Conservation (phyloP, 2,113 vertebrate genomes). For the Sardina pilchardus region DNA sequence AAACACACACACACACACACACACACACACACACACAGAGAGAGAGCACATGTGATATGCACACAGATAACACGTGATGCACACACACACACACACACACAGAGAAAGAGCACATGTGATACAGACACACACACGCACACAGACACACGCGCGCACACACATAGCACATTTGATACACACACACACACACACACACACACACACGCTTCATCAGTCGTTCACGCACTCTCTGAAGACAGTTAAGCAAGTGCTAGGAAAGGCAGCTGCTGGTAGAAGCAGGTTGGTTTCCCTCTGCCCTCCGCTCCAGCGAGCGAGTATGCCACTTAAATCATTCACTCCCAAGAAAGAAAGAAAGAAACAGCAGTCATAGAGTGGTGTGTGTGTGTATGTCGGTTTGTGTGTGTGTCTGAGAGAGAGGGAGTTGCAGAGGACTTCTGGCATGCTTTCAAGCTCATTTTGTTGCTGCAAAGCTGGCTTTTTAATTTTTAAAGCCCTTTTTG, state of each 20-base stretch:
- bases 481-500: slow-evolving; percentile 11
- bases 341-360: neutral
- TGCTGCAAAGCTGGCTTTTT: neutral
- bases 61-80: too few relatives aligned
- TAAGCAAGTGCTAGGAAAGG: neutral
- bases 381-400: neutral
- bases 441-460: neutral
- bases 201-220: neutral
- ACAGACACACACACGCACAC: neutral
- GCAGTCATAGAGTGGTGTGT: neutral
- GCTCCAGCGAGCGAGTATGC: neutral
- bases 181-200: slow-evolving; percentile 5
- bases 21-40: neutral
- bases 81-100: slow-evolving; percentile 2
- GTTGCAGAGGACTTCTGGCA: neutral
- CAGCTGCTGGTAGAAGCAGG: neutral
- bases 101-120: too few relatives aligned
- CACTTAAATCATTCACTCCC: neutral
- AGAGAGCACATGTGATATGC: too few relatives aligned
- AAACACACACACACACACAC: neutral
- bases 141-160: neutral
- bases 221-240: neutral
- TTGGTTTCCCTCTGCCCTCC: neutral
- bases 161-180: neutral
- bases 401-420: neutral